Evolutionary conservation across 2,113 vertebrate species (phyloP), one percentile per base, ranked within the genome.

Genomic region (Elanus axillaris): DNA sequence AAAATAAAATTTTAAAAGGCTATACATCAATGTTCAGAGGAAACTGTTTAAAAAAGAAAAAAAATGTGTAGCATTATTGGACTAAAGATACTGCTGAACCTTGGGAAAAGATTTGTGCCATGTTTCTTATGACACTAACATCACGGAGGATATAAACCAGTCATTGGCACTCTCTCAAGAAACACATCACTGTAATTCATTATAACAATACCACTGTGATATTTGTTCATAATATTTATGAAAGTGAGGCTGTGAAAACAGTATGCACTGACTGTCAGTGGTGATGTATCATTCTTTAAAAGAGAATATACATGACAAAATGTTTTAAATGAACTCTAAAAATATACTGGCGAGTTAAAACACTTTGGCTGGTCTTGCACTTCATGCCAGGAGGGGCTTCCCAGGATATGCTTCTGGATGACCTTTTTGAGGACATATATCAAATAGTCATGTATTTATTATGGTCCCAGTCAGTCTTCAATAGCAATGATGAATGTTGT

Each of bases 161-260:
- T 97, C 97, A 89, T 64, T 97, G 98, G 97, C 98, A 94, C 92
- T 89, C 94, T 97, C 96, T 98, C 97, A 98, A 97, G 97, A 97
- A 98, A 98, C 96, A 97, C 96, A 98, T 98, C 97, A 94, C 96
- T 97, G 97, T 97, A 97, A 97, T 97, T 97, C 88, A 90, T 97
- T 98, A 95, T 91, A 98, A 96, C 97, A 97, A 96, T 97, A 96
- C 96, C 93, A 96, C 96, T 96, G 93, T 96, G 97, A 95, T 98
- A 97, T 98, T 98, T 96, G 83, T 96, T 98, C 91, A 29, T 97
- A 97, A 98, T 98, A 98, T 97, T 98, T 98, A 98, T 98, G 97
- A 98, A 98, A 97, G 96, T 95, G 75, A 86, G 94, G 85, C 98
- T 97, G 95, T 94, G 97, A 98, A 98, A 98, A 97, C 95, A 94